These are phyloP conservation scores for Valencia hispanica DNA, from an alignment of 2,797 vertebrate species.

Conservation along the genomic window DNA sequence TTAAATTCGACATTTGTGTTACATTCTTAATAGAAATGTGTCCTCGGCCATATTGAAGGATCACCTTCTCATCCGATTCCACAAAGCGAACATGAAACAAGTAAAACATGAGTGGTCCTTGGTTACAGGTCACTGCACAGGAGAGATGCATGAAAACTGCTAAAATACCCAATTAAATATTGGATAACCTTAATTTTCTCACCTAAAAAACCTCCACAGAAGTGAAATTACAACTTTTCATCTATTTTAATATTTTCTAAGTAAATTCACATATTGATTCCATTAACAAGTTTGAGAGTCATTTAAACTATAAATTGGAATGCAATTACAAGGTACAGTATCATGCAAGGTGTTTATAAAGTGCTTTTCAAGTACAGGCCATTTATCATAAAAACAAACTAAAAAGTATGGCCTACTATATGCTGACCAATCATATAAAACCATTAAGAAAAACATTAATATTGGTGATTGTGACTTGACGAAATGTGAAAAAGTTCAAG, in stretches of 20 bases:
- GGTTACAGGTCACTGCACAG: background rate
- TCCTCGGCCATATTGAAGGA: background rate
- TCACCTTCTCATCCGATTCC: background rate
- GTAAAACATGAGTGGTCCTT: background rate
- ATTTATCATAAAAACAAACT: no score
- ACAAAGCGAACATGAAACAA: slow-evolving; percentile 1
- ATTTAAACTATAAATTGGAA: no score
- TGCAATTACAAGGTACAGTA: background rate
- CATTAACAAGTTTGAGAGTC: no score
- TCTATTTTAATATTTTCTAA: background rate
- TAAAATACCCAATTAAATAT: background rate
- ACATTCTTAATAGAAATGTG: background rate
- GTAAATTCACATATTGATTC: no score
- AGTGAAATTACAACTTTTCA: no score
- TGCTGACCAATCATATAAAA: background rate
- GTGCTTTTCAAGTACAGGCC: no score
- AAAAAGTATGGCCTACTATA: background rate
- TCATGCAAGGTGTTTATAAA: background rate
- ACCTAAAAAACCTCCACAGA: background rate
- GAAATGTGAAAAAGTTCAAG: background rate
- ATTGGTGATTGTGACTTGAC: background rate
- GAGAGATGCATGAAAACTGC: background rate
- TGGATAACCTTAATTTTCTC: background rate
- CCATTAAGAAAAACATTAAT: background rate
- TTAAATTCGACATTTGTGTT: background rate